phyloP scores from a whole-genome alignment of 1,140 invertebrate species.

The Dendrolimus punctatus region DNA sequence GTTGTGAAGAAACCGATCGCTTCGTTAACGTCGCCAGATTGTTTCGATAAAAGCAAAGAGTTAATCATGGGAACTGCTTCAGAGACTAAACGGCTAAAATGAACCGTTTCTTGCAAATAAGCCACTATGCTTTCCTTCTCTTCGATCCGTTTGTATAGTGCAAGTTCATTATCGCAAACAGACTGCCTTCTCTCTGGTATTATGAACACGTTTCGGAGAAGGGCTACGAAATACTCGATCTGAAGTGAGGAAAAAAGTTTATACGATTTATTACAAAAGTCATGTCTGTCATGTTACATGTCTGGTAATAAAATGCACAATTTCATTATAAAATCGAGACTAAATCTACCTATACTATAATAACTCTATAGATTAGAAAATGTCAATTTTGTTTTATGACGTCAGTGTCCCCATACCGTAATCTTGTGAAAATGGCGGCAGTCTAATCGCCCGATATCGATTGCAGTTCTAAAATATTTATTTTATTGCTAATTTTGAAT shows the following conservation, averaged over 20 bases:
- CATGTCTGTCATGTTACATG: too few species aligned
- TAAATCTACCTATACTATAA: too few species aligned
- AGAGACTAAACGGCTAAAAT: constrained; percentile 80
- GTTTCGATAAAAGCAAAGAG: constrained; percentile 82
- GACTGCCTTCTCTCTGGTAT: constrained; percentile 46
- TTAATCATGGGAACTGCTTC: constrained; percentile 80
- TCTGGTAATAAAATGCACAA: too few species aligned
- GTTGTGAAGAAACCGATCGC: constrained; percentile 89
- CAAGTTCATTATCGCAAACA: constrained; percentile 53
- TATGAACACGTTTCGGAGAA: constrained; percentile 57
- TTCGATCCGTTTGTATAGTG: constrained; percentile 52
- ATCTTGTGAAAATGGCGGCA: too few species aligned
- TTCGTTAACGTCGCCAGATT: constrained; percentile 84
- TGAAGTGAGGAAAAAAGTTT: constrained; percentile 22
- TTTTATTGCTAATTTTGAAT: too few species aligned
- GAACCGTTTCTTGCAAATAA: constrained; percentile 75
- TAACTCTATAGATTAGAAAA: too few species aligned
- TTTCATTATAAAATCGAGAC: too few species aligned
- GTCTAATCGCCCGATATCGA: too few species aligned
- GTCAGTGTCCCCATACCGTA: too few species aligned
- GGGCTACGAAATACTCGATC: constrained; percentile 59
- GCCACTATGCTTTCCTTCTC: constrained; percentile 72
- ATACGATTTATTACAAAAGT: not conserved
- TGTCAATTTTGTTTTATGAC: too few species aligned
- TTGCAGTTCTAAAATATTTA: too few species aligned